Base-by-base conservation (phyloP, 2,797 vertebrate genomes). In the Malurus splendens region DNA sequence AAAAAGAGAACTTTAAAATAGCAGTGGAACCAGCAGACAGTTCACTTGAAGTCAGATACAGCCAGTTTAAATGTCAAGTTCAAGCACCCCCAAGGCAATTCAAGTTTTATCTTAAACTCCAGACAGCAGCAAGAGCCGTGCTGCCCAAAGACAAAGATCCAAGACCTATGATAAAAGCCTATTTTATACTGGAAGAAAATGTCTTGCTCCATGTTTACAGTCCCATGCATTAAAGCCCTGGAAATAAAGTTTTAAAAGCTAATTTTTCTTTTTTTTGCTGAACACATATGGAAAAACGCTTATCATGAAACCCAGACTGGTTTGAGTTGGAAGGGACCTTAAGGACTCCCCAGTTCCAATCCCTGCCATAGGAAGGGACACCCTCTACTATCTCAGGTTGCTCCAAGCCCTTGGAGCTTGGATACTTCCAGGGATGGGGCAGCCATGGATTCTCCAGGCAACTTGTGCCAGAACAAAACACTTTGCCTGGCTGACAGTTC, bases 51-150 rank as follows among this genome's bases (percentile, higher is more conserved):
- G 11, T 74, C 57, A 72, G 8, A 38, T 23, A 52, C 33, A 62
- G 44, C 8, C 54, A 51, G 33, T 33, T 30, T 51, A 41, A 82
- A 60, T 14, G 76, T 59, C 67, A 66, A 27, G 19, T 12, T 57
- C 47, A 44, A 44, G 47, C 65, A 82, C 6, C 68, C 42, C 9
- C 36, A 61, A 45, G 44, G 41, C 73, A 80, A 33, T 19, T 54
- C 28, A 82, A 64, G 54, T 33, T 64, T 76, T 80, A 90, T 78
- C 85, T 87, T 47, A 41, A 87, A 47, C 36, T 59, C 33, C 82
- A 90, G 65, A 32, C 22, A 77, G 36, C 75, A 79, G 30, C n/a
- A 52, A 59, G 19, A 89, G 33, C 65, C 47, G 2, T 22, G 42
- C 30, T 41, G 48, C 23, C 68, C 6, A 13, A 33, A 92, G 76